Evolutionary conservation across 2,797 vertebrate species (phyloP).

Genomic region (Pseudochromis fuscus): DNA sequence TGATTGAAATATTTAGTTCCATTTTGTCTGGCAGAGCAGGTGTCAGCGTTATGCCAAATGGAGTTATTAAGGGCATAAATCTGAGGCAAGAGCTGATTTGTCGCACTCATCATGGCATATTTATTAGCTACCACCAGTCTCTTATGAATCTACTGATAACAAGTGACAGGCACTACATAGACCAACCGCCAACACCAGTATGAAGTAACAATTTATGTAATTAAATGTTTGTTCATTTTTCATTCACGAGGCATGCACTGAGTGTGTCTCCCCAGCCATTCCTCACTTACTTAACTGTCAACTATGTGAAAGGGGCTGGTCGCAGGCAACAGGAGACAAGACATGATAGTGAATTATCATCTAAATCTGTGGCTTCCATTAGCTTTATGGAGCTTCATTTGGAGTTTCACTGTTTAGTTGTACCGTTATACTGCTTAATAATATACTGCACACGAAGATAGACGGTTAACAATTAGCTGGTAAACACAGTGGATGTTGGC

Average conservation of each 20-base stretch:
- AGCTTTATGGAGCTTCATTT: slow-evolving; percentile 13
- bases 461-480: neutral
- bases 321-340: slow-evolving; percentile 1
- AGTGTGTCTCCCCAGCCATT: slow-evolving; percentile 1
- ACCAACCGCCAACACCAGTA: slow-evolving; percentile 14
- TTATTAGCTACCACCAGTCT: slow-evolving; percentile 77
- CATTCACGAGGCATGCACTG: slow-evolving; percentile 24
- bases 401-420: neutral
- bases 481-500: neutral
- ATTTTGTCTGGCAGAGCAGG: slow-evolving; percentile 74
- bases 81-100: slow-evolving; percentile 75
- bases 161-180: slow-evolving; percentile 57
- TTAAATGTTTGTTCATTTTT: slow-evolving; percentile 51
- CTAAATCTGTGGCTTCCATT: neutral
- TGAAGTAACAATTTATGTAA: slow-evolving; percentile 44
- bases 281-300: slow-evolving; percentile 14
- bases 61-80: slow-evolving; percentile 83
- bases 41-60: slow-evolving; percentile 79
- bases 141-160: slow-evolving; percentile 79
- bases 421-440: neutral
- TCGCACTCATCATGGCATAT: slow-evolving; percentile 75
- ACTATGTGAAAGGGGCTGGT: neutral
- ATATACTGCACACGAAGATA: neutral
- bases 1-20: slow-evolving; percentile 83
- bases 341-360: slow-evolving; percentile 11